phyloP scores from a whole-genome alignment of 2,113 vertebrate species.

The Gasterosteus nipponicus region DNA sequence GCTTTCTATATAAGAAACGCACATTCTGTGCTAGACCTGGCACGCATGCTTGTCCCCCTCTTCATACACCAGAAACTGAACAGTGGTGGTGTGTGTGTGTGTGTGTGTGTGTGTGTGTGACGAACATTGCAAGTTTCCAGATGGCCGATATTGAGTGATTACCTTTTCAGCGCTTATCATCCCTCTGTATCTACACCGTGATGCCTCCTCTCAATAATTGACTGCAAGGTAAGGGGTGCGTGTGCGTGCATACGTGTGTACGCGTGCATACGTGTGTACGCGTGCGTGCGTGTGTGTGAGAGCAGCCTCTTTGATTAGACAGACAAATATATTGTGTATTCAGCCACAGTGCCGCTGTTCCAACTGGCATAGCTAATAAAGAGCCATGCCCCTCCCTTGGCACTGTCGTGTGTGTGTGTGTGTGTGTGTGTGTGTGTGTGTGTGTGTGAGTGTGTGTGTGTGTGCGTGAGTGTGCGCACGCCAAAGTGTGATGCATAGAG shows the following conservation, averaged over 20 bases:
- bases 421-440: constrained; percentile 26
- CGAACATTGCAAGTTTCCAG: constrained; percentile 47
- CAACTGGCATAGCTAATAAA: constrained; percentile 69
- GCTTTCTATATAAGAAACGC: background rate
- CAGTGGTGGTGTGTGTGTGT: too few species aligned
- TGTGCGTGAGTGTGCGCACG: constrained; percentile 4
- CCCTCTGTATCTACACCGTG: constrained; percentile 39
- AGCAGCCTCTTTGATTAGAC: constrained; percentile 50
- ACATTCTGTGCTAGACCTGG: too few species aligned
- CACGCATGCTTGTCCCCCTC: background rate
- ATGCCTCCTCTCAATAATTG: constrained; percentile 61
- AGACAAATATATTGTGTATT: constrained; percentile 57
- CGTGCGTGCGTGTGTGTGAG: constrained; percentile 30
- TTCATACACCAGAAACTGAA: constrained; percentile 19
- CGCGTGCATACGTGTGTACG: constrained; percentile 3
- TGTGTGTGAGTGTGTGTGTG: constrained; percentile 24
- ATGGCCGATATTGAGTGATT: constrained; percentile 52
- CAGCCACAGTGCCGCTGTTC: constrained; percentile 45
- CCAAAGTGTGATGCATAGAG: constrained; percentile 54
- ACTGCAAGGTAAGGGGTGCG: constrained; percentile 53
- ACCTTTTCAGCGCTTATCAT: constrained; percentile 44
- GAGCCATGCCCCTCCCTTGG: constrained; percentile 54
- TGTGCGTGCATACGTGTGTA: constrained; percentile 5
- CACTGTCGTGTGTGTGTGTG: constrained; percentile 12
- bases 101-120: background rate